Conservation (phyloP, 2,113 vertebrate genomes). For the Halcyon senegalensis region DNA sequence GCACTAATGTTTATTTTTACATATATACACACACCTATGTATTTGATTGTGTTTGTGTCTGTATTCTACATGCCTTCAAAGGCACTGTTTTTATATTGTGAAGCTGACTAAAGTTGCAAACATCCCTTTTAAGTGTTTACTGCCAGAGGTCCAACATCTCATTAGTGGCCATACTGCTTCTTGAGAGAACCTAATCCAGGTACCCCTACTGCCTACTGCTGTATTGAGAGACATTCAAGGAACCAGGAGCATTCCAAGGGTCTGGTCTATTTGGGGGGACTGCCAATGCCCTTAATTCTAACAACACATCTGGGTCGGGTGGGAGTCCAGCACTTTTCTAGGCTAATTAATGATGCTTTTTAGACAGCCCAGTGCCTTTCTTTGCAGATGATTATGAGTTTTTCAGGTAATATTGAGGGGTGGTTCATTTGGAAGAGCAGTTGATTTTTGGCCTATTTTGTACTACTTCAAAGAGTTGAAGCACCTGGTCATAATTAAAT, state of each 20-base stretch:
- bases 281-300: background rate
- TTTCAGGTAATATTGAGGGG: background rate
- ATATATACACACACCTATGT: too few species aligned
- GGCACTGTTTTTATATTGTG: background rate
- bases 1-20: background rate
- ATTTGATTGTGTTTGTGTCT: background rate
- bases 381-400: background rate
- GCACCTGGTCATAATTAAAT: background rate
- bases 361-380: background rate
- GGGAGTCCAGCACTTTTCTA: background rate
- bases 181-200: background rate
- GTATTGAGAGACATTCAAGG: background rate
- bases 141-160: background rate
- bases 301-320: background rate
- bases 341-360: background rate
- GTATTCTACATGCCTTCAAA: background rate
- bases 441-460: background rate
- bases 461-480: background rate
- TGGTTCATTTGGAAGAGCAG: background rate
- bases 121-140: background rate
- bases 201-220: accelerated
- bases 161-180: background rate
- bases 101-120: background rate
- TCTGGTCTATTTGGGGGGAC: background rate
- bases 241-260: background rate